phyloP scores from a whole-genome alignment of 1,140 invertebrate species.

The Xylocopa sonorina region DNA sequence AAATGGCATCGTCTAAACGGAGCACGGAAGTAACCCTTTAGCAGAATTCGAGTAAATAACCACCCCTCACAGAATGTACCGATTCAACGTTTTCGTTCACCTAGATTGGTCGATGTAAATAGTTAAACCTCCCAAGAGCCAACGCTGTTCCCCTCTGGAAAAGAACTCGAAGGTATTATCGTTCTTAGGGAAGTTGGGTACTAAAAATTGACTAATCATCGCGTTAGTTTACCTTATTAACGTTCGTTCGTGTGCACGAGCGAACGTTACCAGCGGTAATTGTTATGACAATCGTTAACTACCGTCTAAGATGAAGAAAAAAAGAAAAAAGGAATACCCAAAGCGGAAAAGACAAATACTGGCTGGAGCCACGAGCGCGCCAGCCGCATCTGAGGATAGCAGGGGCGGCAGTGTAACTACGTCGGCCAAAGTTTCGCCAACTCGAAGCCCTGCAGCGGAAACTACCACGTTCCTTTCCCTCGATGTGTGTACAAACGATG shows the following conservation, averaged over 20 bases:
- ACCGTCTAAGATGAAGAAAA: background rate
- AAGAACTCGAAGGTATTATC: background rate
- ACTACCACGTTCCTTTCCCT: conserved; percentile 27
- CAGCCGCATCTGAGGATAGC: background rate
- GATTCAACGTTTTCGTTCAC: too few species aligned
- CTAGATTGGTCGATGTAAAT: too few species aligned
- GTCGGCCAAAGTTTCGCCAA: conserved; percentile 54
- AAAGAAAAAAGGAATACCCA: conserved; percentile 10
- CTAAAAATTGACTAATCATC: too few species aligned
- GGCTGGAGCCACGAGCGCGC: conserved; percentile 3
- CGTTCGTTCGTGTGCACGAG: background rate
- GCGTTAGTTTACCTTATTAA: background rate
- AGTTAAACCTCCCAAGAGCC: background rate
- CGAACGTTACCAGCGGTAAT: background rate
- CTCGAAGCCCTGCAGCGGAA: conserved; percentile 30
- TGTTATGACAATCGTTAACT: conserved; percentile 12
- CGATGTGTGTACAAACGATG: conserved; percentile 26
- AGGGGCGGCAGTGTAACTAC: conserved; percentile 25
- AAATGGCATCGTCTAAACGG: too few species aligned
- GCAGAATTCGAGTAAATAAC: too few species aligned
- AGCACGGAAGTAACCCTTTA: too few species aligned
- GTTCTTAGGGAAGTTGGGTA: too few species aligned
- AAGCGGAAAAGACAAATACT: conserved; percentile 36
- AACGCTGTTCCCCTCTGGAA: background rate
- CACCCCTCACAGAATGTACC: too few species aligned